Evolutionary conservation across 2,888 invertebrate genomes (phyloP).

Genomic region (Cheilosia vernalis): DNA sequence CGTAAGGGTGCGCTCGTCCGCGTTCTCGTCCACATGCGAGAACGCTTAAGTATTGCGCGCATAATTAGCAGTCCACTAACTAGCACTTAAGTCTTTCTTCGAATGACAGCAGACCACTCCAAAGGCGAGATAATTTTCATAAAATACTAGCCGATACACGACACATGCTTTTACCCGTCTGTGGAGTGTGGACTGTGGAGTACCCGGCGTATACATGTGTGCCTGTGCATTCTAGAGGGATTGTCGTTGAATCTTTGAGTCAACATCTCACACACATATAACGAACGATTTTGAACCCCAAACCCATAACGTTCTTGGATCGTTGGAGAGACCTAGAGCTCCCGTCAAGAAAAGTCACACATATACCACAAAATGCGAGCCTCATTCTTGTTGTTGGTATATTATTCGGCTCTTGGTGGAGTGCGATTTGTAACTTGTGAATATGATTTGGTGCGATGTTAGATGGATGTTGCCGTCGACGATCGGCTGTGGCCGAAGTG

Average conservation of each 20-base stretch:
- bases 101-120: slow-evolving; percentile 68
- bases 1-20: slow-evolving; percentile 59
- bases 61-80: slow-evolving; percentile 72
- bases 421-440: slow-evolving; percentile 47
- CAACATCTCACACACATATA: slow-evolving; percentile 56
- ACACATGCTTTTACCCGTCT: slow-evolving; percentile 42
- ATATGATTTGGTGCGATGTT: slow-evolving; percentile 35
- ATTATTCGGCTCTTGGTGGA: slow-evolving; percentile 38
- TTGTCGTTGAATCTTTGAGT: slow-evolving; percentile 40
- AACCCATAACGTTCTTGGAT: slow-evolving; percentile 51
- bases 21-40: slow-evolving; percentile 32
- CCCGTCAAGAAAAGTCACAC: slow-evolving; percentile 47
- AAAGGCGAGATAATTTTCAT: slow-evolving; percentile 51
- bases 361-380: slow-evolving; percentile 33
- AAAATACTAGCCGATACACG: slow-evolving; percentile 16
- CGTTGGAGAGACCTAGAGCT: slow-evolving; percentile 29
- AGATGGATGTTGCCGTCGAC: slow-evolving; percentile 52
- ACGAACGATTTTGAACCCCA: slow-evolving; percentile 42
- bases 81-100: slow-evolving; percentile 73
- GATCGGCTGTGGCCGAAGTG: slow-evolving; percentile 76
- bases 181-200: background rate
- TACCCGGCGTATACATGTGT: background rate
- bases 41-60: slow-evolving; percentile 70
- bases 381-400: slow-evolving; percentile 31
- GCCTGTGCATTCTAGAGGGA: background rate